Conservation (phyloP, 2,797 vertebrate genomes). For the Tolypeutes matacus region DNA sequence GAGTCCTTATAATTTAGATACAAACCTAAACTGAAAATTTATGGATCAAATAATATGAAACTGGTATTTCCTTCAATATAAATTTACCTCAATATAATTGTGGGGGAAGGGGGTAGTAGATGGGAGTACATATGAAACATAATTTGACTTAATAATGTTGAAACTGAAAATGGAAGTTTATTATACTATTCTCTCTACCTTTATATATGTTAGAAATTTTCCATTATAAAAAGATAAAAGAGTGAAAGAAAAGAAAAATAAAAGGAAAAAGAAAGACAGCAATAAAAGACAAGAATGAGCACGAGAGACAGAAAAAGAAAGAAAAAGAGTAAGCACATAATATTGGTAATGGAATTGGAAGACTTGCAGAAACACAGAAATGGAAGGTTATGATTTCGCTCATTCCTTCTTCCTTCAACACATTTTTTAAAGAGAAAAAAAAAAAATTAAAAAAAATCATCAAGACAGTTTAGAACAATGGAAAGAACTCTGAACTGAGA, state of each 20-base stretch:
- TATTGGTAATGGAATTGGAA: neutral
- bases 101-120: neutral
- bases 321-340: neutral
- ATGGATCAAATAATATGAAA: neutral
- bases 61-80: neutral
- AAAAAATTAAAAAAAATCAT: neutral
- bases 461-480: neutral
- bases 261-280: neutral
- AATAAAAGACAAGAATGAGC: neutral
- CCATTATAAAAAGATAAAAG: slow-evolving; percentile 33
- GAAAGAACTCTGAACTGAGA: slow-evolving; percentile 1
- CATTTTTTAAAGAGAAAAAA: neutral
- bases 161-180: neutral
- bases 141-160: slow-evolving; percentile 15
- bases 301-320: neutral
- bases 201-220: neutral
- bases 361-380: neutral
- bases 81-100: neutral
- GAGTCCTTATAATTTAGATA: neutral
- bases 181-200: slow-evolving; percentile 15
- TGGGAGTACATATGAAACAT: neutral
- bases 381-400: neutral
- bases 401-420: neutral
- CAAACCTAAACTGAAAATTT: neutral
- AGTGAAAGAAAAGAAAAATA: neutral